These are phyloP conservation scores for Dryococelus australis DNA, from an alignment of 2,888 invertebrate species.

Conservation along the genomic window DNA sequence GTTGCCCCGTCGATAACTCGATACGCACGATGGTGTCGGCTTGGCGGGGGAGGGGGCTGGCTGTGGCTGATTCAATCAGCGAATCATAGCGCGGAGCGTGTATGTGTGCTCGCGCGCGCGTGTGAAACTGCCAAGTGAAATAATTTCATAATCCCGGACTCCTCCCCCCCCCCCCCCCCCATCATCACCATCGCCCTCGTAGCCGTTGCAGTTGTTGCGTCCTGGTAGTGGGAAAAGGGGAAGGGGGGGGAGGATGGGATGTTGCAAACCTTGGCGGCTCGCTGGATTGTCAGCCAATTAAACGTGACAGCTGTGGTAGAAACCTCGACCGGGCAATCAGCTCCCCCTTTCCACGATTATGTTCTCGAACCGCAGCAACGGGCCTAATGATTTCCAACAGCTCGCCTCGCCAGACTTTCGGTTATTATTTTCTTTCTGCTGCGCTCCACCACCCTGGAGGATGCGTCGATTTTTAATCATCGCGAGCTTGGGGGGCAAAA, in stretches of 20 bases:
- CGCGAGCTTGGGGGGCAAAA: background rate
- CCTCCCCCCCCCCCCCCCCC: no score
- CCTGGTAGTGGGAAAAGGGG: background rate
- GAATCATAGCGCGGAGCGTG: background rate
- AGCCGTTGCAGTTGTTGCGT: background rate
- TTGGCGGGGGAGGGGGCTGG: background rate
- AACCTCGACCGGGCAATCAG: background rate
- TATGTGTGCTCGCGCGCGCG: background rate
- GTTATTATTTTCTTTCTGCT: background rate
- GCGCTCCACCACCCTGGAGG: background rate
- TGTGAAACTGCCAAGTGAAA: background rate
- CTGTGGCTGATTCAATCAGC: background rate
- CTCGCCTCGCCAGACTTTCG: background rate
- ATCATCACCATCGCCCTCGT: background rate
- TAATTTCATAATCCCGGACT: background rate
- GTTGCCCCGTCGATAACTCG: background rate
- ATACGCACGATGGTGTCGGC: background rate
- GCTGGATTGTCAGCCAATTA: constrained; percentile 16
- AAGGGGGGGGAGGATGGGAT: no score
- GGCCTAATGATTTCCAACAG: background rate
- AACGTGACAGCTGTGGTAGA: constrained; percentile 16
- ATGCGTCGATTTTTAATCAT: background rate
- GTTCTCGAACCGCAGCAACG: background rate
- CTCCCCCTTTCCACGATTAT: no score
- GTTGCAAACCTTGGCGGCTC: background rate